Percentiles rank a stretch among this genome's conserved stretches.
Evolutionary conservation across 2,797 vertebrate genomes (phyloP).

Genomic region (Hoplostethus atlanticus): DNA sequence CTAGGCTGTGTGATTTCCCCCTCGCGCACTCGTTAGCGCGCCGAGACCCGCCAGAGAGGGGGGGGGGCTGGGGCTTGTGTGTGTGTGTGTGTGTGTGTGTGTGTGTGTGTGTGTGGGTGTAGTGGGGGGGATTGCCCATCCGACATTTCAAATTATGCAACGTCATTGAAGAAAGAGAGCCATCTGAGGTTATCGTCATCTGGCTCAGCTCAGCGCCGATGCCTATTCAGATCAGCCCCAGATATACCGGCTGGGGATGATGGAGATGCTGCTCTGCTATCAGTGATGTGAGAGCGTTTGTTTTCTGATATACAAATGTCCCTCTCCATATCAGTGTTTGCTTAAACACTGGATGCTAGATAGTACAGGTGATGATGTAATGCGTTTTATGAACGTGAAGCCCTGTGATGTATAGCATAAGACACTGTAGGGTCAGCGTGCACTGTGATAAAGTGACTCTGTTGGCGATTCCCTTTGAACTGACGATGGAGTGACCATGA

Average conservation of each 20-base stretch:
- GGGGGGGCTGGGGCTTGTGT: no score
- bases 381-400: slow-evolving; percentile 12
- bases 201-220: slow-evolving; percentile 54
- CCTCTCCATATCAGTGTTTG: slow-evolving; percentile 40
- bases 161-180: slow-evolving; percentile 70
- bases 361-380: slow-evolving; percentile 31
- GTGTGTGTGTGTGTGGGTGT: no score
- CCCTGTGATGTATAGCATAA: slow-evolving; percentile 15
- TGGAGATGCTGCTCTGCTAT: slow-evolving; percentile 60
- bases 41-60: slow-evolving; percentile 52
- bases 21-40: slow-evolving; percentile 72
- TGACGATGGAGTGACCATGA: not conserved
- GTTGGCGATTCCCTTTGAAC: slow-evolving; percentile 18
- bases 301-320: slow-evolving; percentile 31
- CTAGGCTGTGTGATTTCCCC: slow-evolving; percentile 73
- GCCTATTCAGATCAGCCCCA: slow-evolving; percentile 71
- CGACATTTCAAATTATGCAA: slow-evolving; percentile 74
- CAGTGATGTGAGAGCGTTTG: slow-evolving; percentile 43
- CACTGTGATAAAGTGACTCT: slow-evolving; percentile 32
- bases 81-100: no score
- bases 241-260: slow-evolving; percentile 63
- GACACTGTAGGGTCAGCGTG: slow-evolving; percentile 25
- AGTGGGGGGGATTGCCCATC: slow-evolving; percentile 28
- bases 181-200: slow-evolving; percentile 76
- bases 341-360: slow-evolving; percentile 16